Conservation (phyloP, 2,113 vertebrate genomes). For the Alosa alosa region DNA sequence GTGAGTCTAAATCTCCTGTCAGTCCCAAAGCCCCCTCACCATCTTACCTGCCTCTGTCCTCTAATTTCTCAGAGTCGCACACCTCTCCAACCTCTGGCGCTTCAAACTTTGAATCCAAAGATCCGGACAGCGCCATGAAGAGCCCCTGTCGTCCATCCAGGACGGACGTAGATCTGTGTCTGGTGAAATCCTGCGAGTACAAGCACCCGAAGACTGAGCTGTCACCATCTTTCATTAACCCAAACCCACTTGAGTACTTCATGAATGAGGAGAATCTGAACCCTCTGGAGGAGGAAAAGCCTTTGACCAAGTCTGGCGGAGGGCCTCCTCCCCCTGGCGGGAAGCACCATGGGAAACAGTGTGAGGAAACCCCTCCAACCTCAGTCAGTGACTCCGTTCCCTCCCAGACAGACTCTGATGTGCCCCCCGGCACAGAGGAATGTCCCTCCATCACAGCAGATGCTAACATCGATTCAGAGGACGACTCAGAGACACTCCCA, state of each 20-base stretch:
- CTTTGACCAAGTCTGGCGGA: conserved; percentile 76
- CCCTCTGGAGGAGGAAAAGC: conserved; percentile 77
- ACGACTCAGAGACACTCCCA: conserved; percentile 94
- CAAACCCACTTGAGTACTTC: conserved; percentile 93
- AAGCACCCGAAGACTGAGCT: conserved; percentile 95
- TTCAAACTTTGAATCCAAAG: conserved; percentile 57
- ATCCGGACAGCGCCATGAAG: conserved; percentile 68
- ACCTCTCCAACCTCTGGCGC: conserved; percentile 33
- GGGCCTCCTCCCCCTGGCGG: conserved; percentile 83
- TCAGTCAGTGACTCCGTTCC: conserved; percentile 90
- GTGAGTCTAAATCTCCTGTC: conserved; percentile 72
- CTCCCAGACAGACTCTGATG: conserved; percentile 91
- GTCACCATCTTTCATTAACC: conserved; percentile 96
- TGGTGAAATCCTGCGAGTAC: conserved; percentile 91
- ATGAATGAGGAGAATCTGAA: conserved; percentile 76
- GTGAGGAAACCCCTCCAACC: conserved; percentile 92
- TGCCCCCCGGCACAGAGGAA: conserved; percentile 91
- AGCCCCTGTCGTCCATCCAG: conserved; percentile 71
- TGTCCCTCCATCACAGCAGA: conserved; percentile 96
- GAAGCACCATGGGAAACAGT: conserved; percentile 82
- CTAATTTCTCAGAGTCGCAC: conserved; percentile 41
- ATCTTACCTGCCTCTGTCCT: conserved; percentile 53
- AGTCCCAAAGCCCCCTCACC: conserved; percentile 60
- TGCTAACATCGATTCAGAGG: conserved; percentile 95
- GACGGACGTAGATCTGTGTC: conserved; percentile 89